A percentile compares a stretch with the other conserved stretches of the same genome.
Conservation (phyloP, 2,113 vertebrate species). For the Pungitius pungitius region DNA sequence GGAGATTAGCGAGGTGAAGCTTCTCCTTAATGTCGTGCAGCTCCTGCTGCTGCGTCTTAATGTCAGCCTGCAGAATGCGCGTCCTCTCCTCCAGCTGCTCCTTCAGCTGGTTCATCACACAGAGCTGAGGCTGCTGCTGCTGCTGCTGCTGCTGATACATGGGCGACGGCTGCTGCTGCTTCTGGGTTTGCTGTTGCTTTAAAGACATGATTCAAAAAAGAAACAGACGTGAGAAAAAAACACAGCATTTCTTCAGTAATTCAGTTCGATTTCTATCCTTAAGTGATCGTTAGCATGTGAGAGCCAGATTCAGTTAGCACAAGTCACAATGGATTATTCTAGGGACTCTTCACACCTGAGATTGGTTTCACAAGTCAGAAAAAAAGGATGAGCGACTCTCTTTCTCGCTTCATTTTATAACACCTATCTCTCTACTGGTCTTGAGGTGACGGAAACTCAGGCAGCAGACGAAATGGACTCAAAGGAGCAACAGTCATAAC, state of each 20-base stretch:
- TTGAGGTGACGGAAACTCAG: not conserved
- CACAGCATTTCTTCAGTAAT: not conserved
- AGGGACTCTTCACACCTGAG: slow-evolving; percentile 5
- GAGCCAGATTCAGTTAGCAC: slow-evolving; percentile 3
- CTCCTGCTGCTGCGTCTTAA: slow-evolving; percentile 86
- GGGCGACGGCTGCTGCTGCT: slow-evolving; percentile 37
- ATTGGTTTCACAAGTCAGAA: slow-evolving; percentile 14
- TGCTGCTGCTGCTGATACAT: slow-evolving; percentile 66
- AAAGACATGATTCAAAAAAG: slow-evolving; percentile 18
- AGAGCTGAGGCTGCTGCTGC: slow-evolving; percentile 83
- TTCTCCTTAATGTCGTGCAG: slow-evolving; percentile 89
- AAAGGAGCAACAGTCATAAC: slow-evolving; percentile 28
- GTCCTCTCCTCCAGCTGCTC: slow-evolving; percentile 89
- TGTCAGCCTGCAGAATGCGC: slow-evolving; percentile 86
- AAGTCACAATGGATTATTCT: slow-evolving; percentile 26
- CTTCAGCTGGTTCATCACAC: slow-evolving; percentile 88
- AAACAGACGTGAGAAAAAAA: not conserved
- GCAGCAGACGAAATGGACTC: slow-evolving; percentile 26
- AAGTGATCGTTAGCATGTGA: not conserved
- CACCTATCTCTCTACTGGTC: slow-evolving; percentile 5
- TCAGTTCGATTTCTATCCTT: not conserved
- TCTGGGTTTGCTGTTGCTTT: slow-evolving; percentile 45
- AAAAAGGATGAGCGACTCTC: not conserved
- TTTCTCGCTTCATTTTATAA: slow-evolving; percentile 2
- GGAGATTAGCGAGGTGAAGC: slow-evolving; percentile 85